phyloP scores from a whole-genome alignment of 2,113 vertebrate genomes.

The Podocnemis expansa region DNA sequence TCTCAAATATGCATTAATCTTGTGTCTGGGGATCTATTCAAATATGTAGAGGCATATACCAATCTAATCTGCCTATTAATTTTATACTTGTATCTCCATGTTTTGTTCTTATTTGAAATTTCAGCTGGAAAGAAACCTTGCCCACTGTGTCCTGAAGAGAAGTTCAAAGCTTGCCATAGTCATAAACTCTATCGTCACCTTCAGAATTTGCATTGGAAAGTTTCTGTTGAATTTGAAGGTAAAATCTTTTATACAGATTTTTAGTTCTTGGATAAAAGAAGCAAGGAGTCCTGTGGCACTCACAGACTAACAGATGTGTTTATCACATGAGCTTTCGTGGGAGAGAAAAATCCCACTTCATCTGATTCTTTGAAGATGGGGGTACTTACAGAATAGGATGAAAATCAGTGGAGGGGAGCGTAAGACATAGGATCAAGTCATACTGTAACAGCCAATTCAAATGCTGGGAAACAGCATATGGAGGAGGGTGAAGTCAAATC shows the following conservation, averaged over 20 bases:
- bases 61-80: not conserved
- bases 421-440: too few species aligned
- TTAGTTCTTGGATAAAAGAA: not conserved
- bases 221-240: conserved; percentile 98
- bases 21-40: not conserved
- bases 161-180: conserved; percentile 90
- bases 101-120: conserved; percentile 23
- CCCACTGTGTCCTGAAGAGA: conserved; percentile 93
- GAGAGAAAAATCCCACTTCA: too few species aligned
- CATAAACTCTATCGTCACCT: conserved; percentile 93
- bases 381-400: too few species aligned
- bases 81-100: not conserved
- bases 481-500: too few species aligned
- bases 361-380: too few species aligned
- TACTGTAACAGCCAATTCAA: too few species aligned
- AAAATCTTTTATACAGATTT: not conserved
- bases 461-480: too few species aligned
- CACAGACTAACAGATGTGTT: too few species aligned
- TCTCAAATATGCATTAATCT: not conserved
- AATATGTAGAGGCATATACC: not conserved
- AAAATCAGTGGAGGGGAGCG: too few species aligned
- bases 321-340: too few species aligned
- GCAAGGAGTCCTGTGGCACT: too few species aligned
- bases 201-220: conserved; percentile 98
- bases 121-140: conserved; percentile 89